Evolutionary conservation across 2,888 invertebrate species (phyloP).

Genomic region (Orthosia gracilis): DNA sequence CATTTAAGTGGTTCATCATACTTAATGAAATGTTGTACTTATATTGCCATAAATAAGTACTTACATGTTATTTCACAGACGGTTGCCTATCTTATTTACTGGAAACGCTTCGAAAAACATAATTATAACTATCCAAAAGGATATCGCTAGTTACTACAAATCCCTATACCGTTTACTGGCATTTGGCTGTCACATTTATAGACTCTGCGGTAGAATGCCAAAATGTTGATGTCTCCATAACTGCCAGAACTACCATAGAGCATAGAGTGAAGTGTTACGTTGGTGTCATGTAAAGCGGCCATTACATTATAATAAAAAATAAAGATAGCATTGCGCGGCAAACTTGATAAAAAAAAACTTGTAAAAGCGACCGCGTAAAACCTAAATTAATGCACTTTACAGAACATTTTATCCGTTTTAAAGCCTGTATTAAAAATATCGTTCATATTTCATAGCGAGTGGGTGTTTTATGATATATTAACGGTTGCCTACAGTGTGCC

Average conservation of each 20-base stretch:
- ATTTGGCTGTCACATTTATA: conserved; percentile 3
- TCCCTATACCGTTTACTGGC: background rate
- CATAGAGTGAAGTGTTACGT: background rate
- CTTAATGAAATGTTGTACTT: too few species aligned
- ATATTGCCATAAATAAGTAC: too few species aligned
- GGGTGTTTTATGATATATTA: conserved; percentile 75
- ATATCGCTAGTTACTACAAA: background rate
- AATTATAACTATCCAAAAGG: background rate
- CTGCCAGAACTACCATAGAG: background rate
- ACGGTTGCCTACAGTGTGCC: conserved; percentile 58
- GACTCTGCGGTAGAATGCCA: background rate
- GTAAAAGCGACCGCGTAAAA: conserved; percentile 31
- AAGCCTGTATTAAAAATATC: conserved; percentile 65
- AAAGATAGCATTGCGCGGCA: conserved; percentile 6
- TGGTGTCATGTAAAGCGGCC: conserved; percentile 2
- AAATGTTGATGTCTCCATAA: conserved; percentile 9
- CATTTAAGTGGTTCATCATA: background rate
- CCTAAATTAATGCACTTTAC: conserved; percentile 56
- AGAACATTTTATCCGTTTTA: conserved; percentile 50
- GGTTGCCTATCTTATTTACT: background rate
- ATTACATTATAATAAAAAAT: conserved; percentile 15
- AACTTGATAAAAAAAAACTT: conserved; percentile 12
- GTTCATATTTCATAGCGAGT: conserved; percentile 67
- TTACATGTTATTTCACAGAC: background rate
- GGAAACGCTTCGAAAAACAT: background rate